Evolutionary conservation across 2,888 invertebrate species (phyloP).

Genomic region (Ochropleura plecta): DNA sequence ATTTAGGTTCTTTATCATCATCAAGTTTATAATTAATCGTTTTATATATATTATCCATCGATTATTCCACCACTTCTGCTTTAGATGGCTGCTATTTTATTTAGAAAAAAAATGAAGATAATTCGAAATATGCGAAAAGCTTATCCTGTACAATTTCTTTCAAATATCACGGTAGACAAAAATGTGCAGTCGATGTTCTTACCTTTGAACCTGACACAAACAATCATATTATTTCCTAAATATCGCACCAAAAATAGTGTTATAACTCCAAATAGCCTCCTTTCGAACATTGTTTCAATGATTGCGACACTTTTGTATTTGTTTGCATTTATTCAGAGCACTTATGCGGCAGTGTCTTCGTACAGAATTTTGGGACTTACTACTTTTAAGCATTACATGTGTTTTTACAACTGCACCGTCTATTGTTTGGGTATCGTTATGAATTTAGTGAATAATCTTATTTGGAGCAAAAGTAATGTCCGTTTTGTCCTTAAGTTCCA

Average conservation of each 20-base stretch:
- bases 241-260: constrained; percentile 35
- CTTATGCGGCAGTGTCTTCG: neutral
- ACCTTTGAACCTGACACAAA: constrained; percentile 48
- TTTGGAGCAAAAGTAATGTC: neutral
- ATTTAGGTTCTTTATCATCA: neutral
- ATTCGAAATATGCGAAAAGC: neutral
- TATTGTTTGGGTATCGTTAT: neutral
- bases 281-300: constrained; percentile 24
- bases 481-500: constrained; percentile 18
- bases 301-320: constrained; percentile 7
- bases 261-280: constrained; percentile 18
- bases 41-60: neutral
- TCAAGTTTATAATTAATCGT: neutral
- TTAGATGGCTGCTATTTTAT: neutral
- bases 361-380: neutral
- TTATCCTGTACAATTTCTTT: neutral
- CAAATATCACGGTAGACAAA: constrained; percentile 20
- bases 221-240: constrained; percentile 29
- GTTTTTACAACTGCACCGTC: neutral
- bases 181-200: constrained; percentile 41
- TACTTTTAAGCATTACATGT: too few relatives aligned
- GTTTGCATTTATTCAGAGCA: neutral
- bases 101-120: neutral
- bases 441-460: constrained; percentile 9
- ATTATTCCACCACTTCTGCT: neutral